Conservation (phyloP, 2,113 vertebrate species). For the Thomomys bottae region DNA sequence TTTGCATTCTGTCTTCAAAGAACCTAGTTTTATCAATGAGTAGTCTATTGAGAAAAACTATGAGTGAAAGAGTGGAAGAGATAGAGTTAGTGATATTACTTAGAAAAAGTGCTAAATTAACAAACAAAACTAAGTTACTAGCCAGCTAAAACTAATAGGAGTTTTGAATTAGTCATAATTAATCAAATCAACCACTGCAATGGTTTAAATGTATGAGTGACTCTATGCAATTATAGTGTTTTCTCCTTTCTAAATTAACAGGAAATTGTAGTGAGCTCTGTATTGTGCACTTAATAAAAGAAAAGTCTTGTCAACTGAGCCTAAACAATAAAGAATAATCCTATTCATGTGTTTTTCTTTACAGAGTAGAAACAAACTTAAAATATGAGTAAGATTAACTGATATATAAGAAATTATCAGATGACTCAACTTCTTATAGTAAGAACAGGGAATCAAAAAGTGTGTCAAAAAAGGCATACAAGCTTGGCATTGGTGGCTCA, state of each 20-base stretch:
- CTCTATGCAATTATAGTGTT: not conserved
- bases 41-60: too few species aligned
- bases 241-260: not conserved
- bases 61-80: not conserved
- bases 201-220: not conserved
- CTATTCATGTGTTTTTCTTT: not conserved
- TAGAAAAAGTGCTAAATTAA: conserved; percentile 4
- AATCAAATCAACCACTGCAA: not conserved
- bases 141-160: not conserved
- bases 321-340: not conserved
- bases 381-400: not conserved
- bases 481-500: too few species aligned
- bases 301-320: not conserved
- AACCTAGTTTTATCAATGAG: not conserved
- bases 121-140: not conserved
- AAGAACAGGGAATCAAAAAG: not conserved
- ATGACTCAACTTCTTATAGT: not conserved
- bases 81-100: not conserved
- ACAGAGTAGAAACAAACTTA: not conserved
- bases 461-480: not conserved
- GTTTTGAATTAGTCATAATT: not conserved
- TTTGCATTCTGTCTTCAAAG: not conserved
- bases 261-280: not conserved
- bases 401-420: not conserved
- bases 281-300: not conserved